Base-by-base conservation (phyloP, 1,140 invertebrate genomes). In the Drosophila teissieri region DNA sequence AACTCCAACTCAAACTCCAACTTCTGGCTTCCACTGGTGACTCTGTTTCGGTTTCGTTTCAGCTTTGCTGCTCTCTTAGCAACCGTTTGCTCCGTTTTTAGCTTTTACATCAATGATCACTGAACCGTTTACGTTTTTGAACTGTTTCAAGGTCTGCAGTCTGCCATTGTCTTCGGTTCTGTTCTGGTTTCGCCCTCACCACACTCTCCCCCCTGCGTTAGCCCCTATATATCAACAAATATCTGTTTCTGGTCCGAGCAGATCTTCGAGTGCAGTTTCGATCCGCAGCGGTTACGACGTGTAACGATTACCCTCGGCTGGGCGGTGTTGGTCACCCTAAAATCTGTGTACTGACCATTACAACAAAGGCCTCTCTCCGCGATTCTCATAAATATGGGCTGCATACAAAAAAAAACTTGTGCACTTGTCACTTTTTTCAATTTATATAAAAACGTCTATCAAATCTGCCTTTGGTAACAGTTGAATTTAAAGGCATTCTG, bases 121-220 rank as follows among this genome's bases (percentile, higher is more conserved):
- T 91, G 90, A 91, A 91, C 90, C 90, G 86, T 91, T 91, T 90
- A 91, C 86, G 86, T 79, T 91, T 91, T 91, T 91, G 90, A 91
- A 91, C 90, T 91, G 90, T 91, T 91, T 91, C 90, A 91, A 91
- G 90, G 90, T 91, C 90, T 91, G 73, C 74, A 45, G 73, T 67
- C 64, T 62, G 74, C 64, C 64, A 77, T 77, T 78, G 74, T 77
- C 57, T 58, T 55, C 24, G 68, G 73, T 75, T 58, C 54, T 63
- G 49, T 69, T 39, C 51, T 54, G 34, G 42, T 46, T 27, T 14
- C 48, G 14, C 53, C 14, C 42, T 34, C 53, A 17, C 34, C 42
- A 15, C 24, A 27, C 22, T 27, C 46, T 3, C 3, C n/a, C 27
- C n/a, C 15, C 14, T 27, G 31, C 7, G 31, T 10, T 31, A 15